Base-by-base conservation (phyloP, 2,113 vertebrate genomes). In the Vulpes lagopus region DNA sequence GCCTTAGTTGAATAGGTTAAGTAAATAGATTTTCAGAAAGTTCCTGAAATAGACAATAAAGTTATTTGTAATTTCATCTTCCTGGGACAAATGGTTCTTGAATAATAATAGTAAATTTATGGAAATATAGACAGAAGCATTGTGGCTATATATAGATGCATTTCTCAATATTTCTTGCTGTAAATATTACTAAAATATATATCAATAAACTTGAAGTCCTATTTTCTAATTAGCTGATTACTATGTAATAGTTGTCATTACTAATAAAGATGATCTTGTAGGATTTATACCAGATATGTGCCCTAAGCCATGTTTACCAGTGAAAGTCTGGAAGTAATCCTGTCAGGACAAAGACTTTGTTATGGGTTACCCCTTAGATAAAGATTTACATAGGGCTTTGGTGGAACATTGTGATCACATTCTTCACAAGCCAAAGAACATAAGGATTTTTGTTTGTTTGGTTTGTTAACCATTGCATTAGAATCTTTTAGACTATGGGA, bases 31-130 rank as follows among this genome's bases (percentile, higher is more conserved):
- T 92, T 84, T 73, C 71, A 81, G 85, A 74, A 97, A 35, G 12
- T 92, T 81, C 7, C 60, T 92, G 30, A 87, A 76, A 60, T 8
- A 76, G 87, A 74, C 4, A 81, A 81, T 83, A 71, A 43, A 91
- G 16, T 51, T 91, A 35, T 55, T 11, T 95, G 12, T 23, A 89
- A 80, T 85, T 96, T 90, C 27, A 60, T 62, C 16, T 97, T 95
- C 25, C 49, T 79, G 20, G 20, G 49, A 51, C 25, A 60, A 22
- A 60, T 35, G 1, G 60, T 38, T 22, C 43, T 87, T 93, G 51
- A 89, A 82, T 93, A 89, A 62, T 59, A 80, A 65, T 73, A 82
- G 11, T 64, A 95, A 74, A 71, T 51, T 30, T 89, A 19, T 85
- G 55, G 51, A 65, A 95, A 76, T 38, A 53, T 30, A 83, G 4